phyloP scores from a whole-genome alignment of 2,113 vertebrate genomes.

The Tachysurus fulvidraco region DNA sequence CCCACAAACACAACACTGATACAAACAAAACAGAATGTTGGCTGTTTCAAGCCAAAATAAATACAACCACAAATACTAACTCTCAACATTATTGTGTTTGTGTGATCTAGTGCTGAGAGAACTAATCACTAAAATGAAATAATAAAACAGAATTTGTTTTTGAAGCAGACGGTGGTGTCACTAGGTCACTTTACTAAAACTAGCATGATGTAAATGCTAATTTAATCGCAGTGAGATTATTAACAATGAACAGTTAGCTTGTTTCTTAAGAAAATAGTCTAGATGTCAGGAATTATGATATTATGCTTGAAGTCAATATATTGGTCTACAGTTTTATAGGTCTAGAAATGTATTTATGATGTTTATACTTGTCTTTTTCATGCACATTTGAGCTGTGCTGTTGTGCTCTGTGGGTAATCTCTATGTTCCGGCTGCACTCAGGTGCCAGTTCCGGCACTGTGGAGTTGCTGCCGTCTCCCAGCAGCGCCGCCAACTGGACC shows the following conservation, averaged over 20 bases:
- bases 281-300: neutral
- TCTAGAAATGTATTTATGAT: neutral
- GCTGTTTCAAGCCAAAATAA: too few species aligned
- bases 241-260: neutral
- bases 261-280: neutral
- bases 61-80: too few species aligned
- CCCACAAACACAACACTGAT: neutral
- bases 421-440: constrained; percentile 56
- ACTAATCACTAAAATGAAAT: neutral
- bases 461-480: constrained; percentile 91
- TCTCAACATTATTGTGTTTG: neutral
- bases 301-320: neutral
- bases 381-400: neutral
- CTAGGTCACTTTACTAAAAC: neutral
- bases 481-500: constrained; percentile 87
- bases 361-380: neutral
- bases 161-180: neutral
- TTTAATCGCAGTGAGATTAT: neutral
- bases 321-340: neutral
- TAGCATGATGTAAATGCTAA: neutral
- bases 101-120: neutral
- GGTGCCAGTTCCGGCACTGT: constrained; percentile 84
- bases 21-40: too few species aligned
- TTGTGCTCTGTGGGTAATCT: neutral
- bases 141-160: neutral